Evolutionary conservation across 2,888 invertebrate genomes (phyloP).

Genomic region (Drosophila picticornis): DNA sequence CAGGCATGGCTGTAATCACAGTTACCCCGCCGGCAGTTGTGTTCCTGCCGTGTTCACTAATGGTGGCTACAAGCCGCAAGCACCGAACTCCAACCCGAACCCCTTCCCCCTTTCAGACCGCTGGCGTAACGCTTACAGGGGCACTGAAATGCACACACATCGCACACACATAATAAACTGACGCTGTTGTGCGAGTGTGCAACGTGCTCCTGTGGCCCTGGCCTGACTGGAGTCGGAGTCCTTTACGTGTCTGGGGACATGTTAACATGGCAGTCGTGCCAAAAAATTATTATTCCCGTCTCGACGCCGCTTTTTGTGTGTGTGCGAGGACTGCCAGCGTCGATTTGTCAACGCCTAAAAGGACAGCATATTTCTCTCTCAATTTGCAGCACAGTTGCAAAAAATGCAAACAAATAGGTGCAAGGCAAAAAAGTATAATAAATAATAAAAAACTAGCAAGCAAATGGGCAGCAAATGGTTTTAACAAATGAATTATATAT

Average conservation of each 20-base stretch:
- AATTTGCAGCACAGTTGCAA: slow-evolving; percentile 41
- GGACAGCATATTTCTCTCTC: slow-evolving; percentile 79
- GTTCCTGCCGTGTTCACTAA: slow-evolving; percentile 80
- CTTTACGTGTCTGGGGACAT: slow-evolving; percentile 82
- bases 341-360: slow-evolving; percentile 83
- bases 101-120: slow-evolving; percentile 38
- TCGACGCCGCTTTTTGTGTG: slow-evolving; percentile 72
- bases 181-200: slow-evolving; percentile 52
- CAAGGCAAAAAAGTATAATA: slow-evolving; percentile 33
- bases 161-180: slow-evolving; percentile 69
- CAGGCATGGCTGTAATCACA: slow-evolving; percentile 68
- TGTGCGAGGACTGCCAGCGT: slow-evolving; percentile 49
- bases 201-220: slow-evolving; percentile 47
- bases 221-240: slow-evolving; percentile 35
- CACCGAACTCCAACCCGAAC: slow-evolving; percentile 53
- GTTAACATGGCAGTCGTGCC: slow-evolving; percentile 85
- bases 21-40: slow-evolving; percentile 50
- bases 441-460: slow-evolving; percentile 45
- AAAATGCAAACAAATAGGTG: slow-evolving; percentile 14
- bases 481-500: slow-evolving; percentile 75
- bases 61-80: slow-evolving; percentile 84
- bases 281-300: slow-evolving; percentile 84
- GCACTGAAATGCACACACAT: slow-evolving; percentile 71
- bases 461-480: slow-evolving; percentile 75
- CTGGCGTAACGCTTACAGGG: slow-evolving; percentile 53